Conservation (phyloP, 23 tunicate genomes). For the Clavelina lepadiformis region DNA sequence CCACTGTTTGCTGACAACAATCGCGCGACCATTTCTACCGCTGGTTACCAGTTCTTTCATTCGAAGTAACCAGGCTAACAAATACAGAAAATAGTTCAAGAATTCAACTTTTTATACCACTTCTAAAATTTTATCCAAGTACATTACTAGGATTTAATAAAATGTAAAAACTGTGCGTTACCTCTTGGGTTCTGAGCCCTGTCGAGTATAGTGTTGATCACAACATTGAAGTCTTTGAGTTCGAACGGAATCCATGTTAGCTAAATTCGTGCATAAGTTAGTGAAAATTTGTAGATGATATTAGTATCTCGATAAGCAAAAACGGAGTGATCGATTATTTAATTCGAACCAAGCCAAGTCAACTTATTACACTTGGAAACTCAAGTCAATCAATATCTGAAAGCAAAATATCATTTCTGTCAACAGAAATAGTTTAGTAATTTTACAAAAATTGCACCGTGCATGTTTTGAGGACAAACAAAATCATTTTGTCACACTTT, state of each 20-base stretch:
- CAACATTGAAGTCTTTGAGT: slow-evolving; percentile 44
- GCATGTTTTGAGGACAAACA: no score
- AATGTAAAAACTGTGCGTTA: no score
- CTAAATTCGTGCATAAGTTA: no score
- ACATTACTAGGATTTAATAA: no score
- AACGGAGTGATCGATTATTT: no score
- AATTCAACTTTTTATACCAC: background rate
- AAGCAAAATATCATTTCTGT: background rate
- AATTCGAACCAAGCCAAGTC: no score
- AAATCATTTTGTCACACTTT: no score
- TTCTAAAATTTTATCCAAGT: background rate
- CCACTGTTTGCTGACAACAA: slow-evolving; percentile 33
- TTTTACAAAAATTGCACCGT: no score
- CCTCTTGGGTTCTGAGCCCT: slow-evolving; percentile 61
- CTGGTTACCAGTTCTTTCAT: slow-evolving; percentile 26
- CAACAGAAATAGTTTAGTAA: background rate
- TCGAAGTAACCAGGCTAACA: slow-evolving; percentile 42
- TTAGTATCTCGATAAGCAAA: no score
- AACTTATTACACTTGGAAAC: no score
- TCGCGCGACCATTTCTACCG: slow-evolving; percentile 8
- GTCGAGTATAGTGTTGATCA: slow-evolving; percentile 51
- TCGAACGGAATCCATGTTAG: slow-evolving; percentile 81
- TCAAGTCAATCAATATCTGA: no score
- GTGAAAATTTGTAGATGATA: no score
- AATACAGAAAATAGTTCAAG: background rate